Evolutionary conservation across 1,140 invertebrate genomes (phyloP).

Genomic region (Apis cerana): DNA sequence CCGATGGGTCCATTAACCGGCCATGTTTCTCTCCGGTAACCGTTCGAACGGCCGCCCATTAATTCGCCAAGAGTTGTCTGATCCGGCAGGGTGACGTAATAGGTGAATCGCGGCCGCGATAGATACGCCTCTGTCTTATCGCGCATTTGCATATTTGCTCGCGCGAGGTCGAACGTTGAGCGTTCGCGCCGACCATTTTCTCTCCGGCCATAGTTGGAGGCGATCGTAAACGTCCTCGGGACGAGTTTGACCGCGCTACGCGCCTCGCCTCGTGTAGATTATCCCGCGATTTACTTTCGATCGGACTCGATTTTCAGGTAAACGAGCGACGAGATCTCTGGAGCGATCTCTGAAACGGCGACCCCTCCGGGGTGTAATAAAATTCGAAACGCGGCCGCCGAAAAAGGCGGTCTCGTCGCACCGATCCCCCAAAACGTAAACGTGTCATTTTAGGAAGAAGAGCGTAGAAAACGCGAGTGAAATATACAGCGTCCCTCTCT

Average conservation of each 20-base stretch:
- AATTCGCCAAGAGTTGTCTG: slow-evolving; percentile 5
- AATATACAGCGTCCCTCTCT: not conserved
- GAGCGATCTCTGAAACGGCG: not conserved
- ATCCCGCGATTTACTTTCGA: not conserved
- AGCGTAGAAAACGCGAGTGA: slow-evolving; percentile 50
- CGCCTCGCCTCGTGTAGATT: not conserved
- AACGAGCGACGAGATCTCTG: not conserved
- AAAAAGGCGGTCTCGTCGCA: not conserved
- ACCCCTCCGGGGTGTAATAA: slow-evolving; percentile 2
- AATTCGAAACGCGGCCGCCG: slow-evolving; percentile 3
- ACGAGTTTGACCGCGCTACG: not conserved
- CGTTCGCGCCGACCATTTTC: not conserved
- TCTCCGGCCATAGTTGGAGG: not conserved
- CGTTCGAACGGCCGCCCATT: slow-evolving; percentile 1
- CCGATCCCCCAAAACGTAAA: no score
- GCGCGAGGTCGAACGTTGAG: not conserved
- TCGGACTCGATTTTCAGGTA: not conserved
- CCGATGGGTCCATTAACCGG: slow-evolving; percentile 44
- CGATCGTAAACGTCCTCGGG: slow-evolving; percentile 1
- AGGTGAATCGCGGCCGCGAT: not conserved
- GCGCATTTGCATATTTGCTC: slow-evolving; percentile 32
- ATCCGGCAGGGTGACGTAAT: slow-evolving; percentile 14
- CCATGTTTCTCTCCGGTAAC: slow-evolving; percentile 24
- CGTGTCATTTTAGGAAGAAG: slow-evolving; percentile 15
- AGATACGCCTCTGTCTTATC: slow-evolving; percentile 33